Base-by-base conservation (phyloP, 2,888 invertebrate species). In the Tillus elongatus region DNA sequence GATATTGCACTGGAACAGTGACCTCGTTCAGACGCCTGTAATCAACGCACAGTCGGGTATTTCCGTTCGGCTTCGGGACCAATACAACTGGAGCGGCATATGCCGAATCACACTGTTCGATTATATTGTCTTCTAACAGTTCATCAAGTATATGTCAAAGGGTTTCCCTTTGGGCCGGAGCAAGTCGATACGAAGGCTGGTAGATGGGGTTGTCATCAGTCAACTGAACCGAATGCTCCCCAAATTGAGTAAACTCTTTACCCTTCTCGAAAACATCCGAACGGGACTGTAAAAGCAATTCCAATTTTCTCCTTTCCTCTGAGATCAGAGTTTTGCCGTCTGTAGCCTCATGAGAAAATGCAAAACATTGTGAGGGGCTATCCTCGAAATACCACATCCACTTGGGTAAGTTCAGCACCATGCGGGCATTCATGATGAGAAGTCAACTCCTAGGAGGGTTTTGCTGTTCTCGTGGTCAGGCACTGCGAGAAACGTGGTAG, bases 51-150 rank as follows among this genome's bases (percentile, higher is more conserved):
- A n/a, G n/a, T n/a, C n/a, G n/a, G n/a, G n/a, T n/a, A n/a, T n/a
- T n/a, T n/a, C n/a, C n/a, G n/a, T n/a, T n/a, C n/a, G n/a, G n/a
- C 2, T 36, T 11, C 6, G 43, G 15, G 3, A 43, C 36, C 8
- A 43, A 8, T 33, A 40, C 41, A 27, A 44, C 42, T 12, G 35
- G 19, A 9, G 43, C 43, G 10, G 19, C 24, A 2, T 40, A 15
- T 6, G 41, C 15, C 1, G 28, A 1, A 2, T 37, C 15, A 8
- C n/a, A n/a, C n/a, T n/a, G n/a, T n/a, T n/a, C n/a, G n/a, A n/a
- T n/a, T n/a, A n/a, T n/a, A n/a, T n/a, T n/a, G n/a, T n/a, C n/a
- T n/a, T n/a, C n/a, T n/a, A n/a, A n/a, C n/a, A n/a, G n/a, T n/a
- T n/a, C n/a, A n/a, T n/a, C n/a, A n/a, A n/a, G n/a, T n/a, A n/a